These are phyloP conservation scores for Gibbula magus DNA, from an alignment of 2,888 invertebrate genomes.

Conservation along the genomic window DNA sequence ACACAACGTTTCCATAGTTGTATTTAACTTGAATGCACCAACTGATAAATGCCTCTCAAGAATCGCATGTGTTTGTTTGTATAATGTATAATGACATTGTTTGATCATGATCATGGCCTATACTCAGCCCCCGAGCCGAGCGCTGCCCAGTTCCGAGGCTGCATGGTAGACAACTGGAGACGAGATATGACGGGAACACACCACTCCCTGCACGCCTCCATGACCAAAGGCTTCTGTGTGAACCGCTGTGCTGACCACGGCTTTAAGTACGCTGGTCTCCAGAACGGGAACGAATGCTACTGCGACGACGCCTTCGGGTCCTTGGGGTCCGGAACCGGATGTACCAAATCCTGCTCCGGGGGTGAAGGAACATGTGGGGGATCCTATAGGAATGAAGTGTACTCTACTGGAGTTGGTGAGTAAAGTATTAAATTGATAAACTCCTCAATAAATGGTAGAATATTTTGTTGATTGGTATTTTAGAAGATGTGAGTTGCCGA, in stretches of 20 bases:
- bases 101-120: no score
- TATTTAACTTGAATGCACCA: no score
- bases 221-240: slow-evolving; percentile 22
- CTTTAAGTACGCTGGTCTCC: slow-evolving; percentile 85
- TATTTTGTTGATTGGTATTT: no score
- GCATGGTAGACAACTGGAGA: not conserved
- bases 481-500: no score
- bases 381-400: not conserved
- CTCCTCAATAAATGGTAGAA: no score
- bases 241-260: slow-evolving; percentile 76
- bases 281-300: slow-evolving; percentile 89
- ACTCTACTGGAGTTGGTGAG: slow-evolving; percentile 11
- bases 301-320: slow-evolving; percentile 83
- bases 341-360: not conserved
- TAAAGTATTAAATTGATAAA: not conserved
- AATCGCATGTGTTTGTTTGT: no score
- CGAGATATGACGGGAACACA: not conserved
- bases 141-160: not conserved
- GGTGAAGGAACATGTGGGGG: slow-evolving; percentile 3
- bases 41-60: no score
- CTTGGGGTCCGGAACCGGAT: slow-evolving; percentile 35
- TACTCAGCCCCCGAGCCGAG: not conserved
- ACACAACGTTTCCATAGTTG: no score
- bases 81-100: no score
- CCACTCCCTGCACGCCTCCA: not conserved